A percentile compares a stretch with the other conserved stretches of the same genome.
Evolutionary conservation across 1,140 invertebrate species (phyloP).

Genomic region (Holcopasites calliopsidis): DNA sequence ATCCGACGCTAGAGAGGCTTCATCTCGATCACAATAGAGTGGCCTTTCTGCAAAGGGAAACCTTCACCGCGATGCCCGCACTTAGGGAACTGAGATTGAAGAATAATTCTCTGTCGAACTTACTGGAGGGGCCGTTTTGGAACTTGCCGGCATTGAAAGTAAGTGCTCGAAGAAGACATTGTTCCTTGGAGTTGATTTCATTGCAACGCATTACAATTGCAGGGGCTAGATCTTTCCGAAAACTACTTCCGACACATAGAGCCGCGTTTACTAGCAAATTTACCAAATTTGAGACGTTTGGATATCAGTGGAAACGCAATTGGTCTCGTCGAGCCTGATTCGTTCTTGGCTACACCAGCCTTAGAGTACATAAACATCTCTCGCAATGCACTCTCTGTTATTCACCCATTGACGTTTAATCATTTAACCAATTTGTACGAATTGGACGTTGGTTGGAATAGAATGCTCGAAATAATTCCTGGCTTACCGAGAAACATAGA

Average conservation of each 20-base stretch:
- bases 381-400: conserved; percentile 83
- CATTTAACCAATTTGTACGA: conserved; percentile 88
- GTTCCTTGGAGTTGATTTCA: not conserved
- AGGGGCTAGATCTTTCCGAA: conserved; percentile 87
- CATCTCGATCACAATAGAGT: conserved; percentile 90
- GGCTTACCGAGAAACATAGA: conserved; percentile 88
- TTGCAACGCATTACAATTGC: conserved; percentile 35
- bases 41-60: conserved; percentile 86
- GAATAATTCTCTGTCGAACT: conserved; percentile 87
- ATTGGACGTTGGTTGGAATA: conserved; percentile 88
- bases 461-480: conserved; percentile 85
- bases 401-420: conserved; percentile 87
- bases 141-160: conserved; percentile 89
- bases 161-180: not conserved
- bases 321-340: conserved; percentile 84
- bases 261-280: conserved; percentile 85
- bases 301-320: conserved; percentile 90
- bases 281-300: conserved; percentile 87
- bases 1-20: conserved; percentile 88
- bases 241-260: conserved; percentile 88
- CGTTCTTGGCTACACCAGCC: conserved; percentile 85
- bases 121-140: conserved; percentile 86
- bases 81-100: conserved; percentile 88
- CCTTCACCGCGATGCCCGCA: conserved; percentile 89
- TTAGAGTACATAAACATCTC: conserved; percentile 90